Evolutionary conservation across 2,113 vertebrate genomes (phyloP), one percentile per base, ranked within the genome.

Genomic region (Pardalotus punctatus): DNA sequence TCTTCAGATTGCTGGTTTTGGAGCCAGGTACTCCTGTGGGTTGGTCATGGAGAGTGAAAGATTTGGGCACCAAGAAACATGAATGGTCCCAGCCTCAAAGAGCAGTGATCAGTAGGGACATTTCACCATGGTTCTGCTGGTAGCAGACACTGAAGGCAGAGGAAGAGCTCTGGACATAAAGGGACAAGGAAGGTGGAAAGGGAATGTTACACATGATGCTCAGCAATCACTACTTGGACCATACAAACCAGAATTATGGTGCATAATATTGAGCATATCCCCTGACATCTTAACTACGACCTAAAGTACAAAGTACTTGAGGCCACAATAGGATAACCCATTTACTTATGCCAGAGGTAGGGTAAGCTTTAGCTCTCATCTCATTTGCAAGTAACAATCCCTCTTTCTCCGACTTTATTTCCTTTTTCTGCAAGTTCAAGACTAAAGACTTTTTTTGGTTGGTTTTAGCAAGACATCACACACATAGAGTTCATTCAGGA

Each of bases 141-240:
- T 38, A 79, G 9, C 17, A 40, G 35, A 54, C 33, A 21, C 18
- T 25, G 3, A 10, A 27, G 10, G 6, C 7, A 74, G 24, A 57
- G 27, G 3, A 81, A 78, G 12, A 81, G 42, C 10, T 94, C 25
- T 79, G 28, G 15, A 79, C 8, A 38, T 9, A 24, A 88, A 47
- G 8, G 27, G 12, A 11, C 57, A 65, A 35, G 14, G 6, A 42
- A 74, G 1, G 7, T 78, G 45, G 29, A 85, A 64, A 60, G 5
- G 5, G 8, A 88, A 78, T 11, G 3, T 1, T 56, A 11, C 4
- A 3, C 2, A 1, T 1, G 2, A 19, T 47, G 14, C 3, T 73
- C 42, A 87, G 12, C 11, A 85, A 20, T 69, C 8, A 4, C 9
- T 87, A 16, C 21, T 35, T 5, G 7, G 9, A 16, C 50, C 19